These are phyloP conservation scores for Catagonus wagneri DNA, from an alignment of 2,113 vertebrate species.

Conservation along the genomic window DNA sequence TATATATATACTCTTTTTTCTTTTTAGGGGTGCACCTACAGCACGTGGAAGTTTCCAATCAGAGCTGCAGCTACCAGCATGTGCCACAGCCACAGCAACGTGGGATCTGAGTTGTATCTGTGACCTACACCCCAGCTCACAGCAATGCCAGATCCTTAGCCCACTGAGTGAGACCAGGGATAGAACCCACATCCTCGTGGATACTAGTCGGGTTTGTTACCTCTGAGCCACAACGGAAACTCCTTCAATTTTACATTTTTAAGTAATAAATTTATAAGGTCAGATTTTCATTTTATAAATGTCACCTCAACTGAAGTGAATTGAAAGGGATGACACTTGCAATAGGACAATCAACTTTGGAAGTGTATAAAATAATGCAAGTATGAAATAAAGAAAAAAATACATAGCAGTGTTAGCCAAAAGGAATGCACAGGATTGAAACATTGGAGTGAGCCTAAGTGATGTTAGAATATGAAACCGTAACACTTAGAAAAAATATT, in stretches of 20 bases:
- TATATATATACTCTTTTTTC: no score
- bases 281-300: neutral
- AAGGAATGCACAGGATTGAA: neutral
- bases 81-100: no score
- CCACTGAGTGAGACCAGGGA: no score
- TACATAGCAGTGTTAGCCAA: neutral
- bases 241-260: neutral
- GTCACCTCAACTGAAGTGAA: neutral
- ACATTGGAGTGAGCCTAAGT: neutral
- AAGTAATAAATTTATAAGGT: neutral
- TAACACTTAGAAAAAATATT: neutral
- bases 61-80: no score
- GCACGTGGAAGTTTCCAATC: no score
- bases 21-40: no score
- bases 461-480: neutral
- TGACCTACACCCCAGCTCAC: no score
- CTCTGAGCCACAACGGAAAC: no score
- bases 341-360: neutral
- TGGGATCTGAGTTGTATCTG: no score
- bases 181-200: no score
- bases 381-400: neutral
- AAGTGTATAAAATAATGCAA: slow-evolving; percentile 2
- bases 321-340: neutral
- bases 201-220: no score
- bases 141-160: no score